A percentile compares a stretch with the other conserved stretches of the same genome.
Conservation (phyloP, 2,888 invertebrate genomes). For the Meganola albula region DNA sequence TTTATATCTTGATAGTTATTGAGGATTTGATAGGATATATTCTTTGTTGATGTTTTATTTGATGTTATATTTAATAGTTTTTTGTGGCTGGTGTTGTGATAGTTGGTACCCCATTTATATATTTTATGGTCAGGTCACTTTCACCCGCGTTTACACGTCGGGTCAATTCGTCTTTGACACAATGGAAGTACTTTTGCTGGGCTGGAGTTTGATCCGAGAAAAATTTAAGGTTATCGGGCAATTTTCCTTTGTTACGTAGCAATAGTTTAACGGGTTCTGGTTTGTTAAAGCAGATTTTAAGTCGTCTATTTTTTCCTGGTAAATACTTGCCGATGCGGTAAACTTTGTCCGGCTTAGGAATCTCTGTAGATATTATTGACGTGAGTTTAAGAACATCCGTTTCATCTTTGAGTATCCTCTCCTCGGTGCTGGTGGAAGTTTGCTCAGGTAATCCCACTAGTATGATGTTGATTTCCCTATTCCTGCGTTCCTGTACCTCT, state of each 20-base stretch:
- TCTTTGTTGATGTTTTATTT: no score
- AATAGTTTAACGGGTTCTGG: conserved; percentile 1
- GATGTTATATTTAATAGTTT: no score
- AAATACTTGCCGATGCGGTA: conserved; percentile 7
- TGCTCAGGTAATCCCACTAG: conserved; percentile 3
- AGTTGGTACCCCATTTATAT: conserved; percentile 6
- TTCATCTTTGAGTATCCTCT: conserved; percentile 5
- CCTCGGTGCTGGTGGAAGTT: background rate
- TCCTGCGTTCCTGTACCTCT: conserved; percentile 3
- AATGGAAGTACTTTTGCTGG: conserved; percentile 4
- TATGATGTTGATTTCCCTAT: conserved; percentile 3
- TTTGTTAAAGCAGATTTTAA: conserved; percentile 4
- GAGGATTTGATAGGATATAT: conserved; percentile 4
- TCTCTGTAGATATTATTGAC: background rate
- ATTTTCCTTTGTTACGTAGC: conserved; percentile 3
- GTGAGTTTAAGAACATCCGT: conserved; percentile 3
- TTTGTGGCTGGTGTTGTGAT: conserved; percentile 3
- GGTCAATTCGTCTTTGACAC: conserved; percentile 5
- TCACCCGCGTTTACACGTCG: conserved; percentile 5
- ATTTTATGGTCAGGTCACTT: conserved; percentile 3
- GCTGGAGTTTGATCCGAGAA: conserved; percentile 4
- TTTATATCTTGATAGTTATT: background rate
- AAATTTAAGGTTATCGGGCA: conserved; percentile 5
- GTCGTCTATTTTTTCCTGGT: conserved; percentile 2
- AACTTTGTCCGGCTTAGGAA: conserved; percentile 3